These are phyloP conservation scores for Ericerus pela DNA, from an alignment of 1,140 invertebrate species.

Conservation along the genomic window DNA sequence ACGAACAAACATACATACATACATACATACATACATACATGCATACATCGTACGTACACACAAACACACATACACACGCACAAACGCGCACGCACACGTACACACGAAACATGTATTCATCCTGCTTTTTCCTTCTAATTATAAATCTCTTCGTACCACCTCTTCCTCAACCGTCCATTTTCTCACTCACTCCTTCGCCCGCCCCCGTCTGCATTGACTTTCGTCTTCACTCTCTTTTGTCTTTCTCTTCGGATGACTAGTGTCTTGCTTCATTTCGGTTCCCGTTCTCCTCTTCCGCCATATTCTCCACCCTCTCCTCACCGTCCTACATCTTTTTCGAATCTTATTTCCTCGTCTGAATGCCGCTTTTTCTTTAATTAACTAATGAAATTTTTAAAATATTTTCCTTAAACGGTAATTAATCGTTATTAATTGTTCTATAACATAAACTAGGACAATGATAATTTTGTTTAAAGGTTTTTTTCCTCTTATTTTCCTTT, in stretches of 20 bases:
- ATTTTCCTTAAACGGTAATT: slow-evolving; percentile 12
- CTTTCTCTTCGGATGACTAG: slow-evolving; percentile 1
- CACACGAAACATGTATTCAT: slow-evolving; percentile 1
- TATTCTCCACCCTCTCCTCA: background rate
- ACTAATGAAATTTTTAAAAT: slow-evolving; percentile 8
- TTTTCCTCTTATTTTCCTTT: background rate
- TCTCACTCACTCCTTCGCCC: too few species aligned
- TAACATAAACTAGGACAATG: slow-evolving; percentile 8
- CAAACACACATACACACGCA: too few species aligned
- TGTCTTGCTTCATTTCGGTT: slow-evolving; percentile 6
- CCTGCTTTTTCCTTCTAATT: slow-evolving; percentile 9
- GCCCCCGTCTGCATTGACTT: background rate
- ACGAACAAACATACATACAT: too few species aligned
- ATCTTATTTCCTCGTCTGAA: background rate
- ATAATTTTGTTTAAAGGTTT: too few species aligned
- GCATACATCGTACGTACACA: too few species aligned
- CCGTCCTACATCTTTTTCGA: too few species aligned
- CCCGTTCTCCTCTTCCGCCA: background rate
- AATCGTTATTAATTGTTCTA: slow-evolving; percentile 10
- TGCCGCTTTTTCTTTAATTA: slow-evolving; percentile 9
- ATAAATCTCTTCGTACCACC: too few species aligned
- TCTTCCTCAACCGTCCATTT: too few species aligned
- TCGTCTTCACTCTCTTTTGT: slow-evolving; percentile 7
- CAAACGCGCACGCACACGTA: too few species aligned
- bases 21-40: too few species aligned